Base-by-base conservation (phyloP, 2,113 vertebrate genomes). In the Microcebus jonahi region DNA sequence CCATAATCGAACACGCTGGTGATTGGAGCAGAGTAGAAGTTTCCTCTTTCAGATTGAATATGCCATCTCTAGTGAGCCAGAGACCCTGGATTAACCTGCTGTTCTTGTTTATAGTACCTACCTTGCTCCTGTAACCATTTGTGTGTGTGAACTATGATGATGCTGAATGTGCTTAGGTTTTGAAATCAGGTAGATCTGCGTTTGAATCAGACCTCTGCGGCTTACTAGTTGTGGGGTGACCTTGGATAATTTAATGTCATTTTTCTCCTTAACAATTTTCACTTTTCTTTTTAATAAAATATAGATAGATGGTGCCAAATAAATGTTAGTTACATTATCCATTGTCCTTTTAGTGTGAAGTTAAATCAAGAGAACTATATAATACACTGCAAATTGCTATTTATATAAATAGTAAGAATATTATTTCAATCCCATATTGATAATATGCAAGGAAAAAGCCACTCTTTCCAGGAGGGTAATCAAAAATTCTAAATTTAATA, bases 241-340 rank as follows among this genome's bases (percentile, higher is more conserved):
- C 21, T 65, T 95, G 12, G 10, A 70, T 34, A 88, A 71, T 5
- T 11, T 59, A 18, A 8, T 86, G 6, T 82, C 36, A 53, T 45
- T 71, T 88, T 61, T 13, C 4, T 57, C 21, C 34, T 86, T 39
- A 63, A 14, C 48, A 31, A 73, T 61, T 91, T 23, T 25, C 5
- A 70, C 21, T 91, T 96, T 67, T 18, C 13, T 63, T 3, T 90
- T 90, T 81, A 55, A 68, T 84, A 94, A 86, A 88, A 79, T 48
- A 4, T 5, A 9, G n/a, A 77, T 75, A 65, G 3, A 17, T 93
- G 10, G 4, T 45, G 13, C 5, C 34, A 68, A 50, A 79, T 39
- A 68, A 71, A 94, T 84, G 1, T 81, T 63, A 96, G 39, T 50
- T 70, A 15, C 5, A 50, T 50, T 55, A 57, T 71, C 36, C 57